phyloP scores from a whole-genome alignment of 1,140 invertebrate genomes.

The Trachymyrmex cornetzi region DNA sequence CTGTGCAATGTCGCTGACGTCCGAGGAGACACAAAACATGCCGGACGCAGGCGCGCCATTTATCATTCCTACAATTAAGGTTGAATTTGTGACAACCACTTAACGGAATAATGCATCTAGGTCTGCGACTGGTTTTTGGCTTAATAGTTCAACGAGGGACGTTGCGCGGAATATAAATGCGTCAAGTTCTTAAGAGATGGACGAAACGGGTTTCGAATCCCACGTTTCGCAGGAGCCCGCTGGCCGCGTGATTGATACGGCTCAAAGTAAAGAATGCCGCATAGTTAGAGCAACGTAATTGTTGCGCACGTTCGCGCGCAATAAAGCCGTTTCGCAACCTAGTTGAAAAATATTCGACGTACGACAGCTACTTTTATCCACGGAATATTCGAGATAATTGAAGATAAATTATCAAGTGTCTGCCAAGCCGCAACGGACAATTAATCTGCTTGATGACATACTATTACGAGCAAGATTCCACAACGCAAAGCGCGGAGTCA shows the following conservation, averaged over 20 bases:
- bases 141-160: constrained; percentile 75
- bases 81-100: constrained; percentile 84
- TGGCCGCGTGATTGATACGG: constrained; percentile 35
- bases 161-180: constrained; percentile 60
- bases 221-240: constrained; percentile 39
- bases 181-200: neutral
- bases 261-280: constrained; percentile 9
- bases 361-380: constrained; percentile 33
- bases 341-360: constrained; percentile 24
- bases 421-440: constrained; percentile 14
- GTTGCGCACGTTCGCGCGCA: neutral
- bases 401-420: constrained; percentile 31
- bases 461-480: constrained; percentile 33
- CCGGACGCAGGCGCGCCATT: constrained; percentile 77
- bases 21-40: constrained; percentile 74
- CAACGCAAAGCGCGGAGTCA: constrained; percentile 1
- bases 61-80: constrained; percentile 83
- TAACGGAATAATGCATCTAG: constrained; percentile 82
- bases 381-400: constrained; percentile 36
- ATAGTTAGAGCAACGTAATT: constrained; percentile 6
- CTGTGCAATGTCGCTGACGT: constrained; percentile 70
- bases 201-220: constrained; percentile 61
- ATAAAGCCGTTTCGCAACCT: constrained; percentile 23
- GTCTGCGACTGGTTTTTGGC: constrained; percentile 75
- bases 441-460: constrained; percentile 40